Conservation (phyloP, 2,888 invertebrate species). For the Branchipolynoe longqiensis region DNA sequence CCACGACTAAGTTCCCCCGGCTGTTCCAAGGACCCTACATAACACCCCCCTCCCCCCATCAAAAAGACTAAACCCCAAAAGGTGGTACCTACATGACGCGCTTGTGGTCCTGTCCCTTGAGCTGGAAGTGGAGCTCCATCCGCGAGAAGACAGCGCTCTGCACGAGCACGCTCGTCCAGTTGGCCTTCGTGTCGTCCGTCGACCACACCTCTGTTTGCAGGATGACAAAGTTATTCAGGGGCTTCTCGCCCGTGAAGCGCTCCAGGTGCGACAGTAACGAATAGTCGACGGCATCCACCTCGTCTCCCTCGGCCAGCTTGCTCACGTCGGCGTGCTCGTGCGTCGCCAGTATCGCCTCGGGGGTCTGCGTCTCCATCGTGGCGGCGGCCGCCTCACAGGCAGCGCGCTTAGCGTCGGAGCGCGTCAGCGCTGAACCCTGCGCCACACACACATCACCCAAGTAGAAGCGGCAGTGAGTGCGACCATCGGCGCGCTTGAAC, state of each 20-base stretch:
- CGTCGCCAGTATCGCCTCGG: background rate
- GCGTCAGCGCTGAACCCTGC: constrained; percentile 10
- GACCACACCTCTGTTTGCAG: constrained; percentile 44
- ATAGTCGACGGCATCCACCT: constrained; percentile 35
- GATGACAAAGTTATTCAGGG: constrained; percentile 39
- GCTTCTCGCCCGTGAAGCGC: constrained; percentile 39
- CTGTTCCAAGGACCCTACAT: too few species aligned
- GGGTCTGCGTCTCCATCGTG: background rate
- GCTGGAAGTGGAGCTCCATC: constrained; percentile 55
- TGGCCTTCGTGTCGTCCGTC: constrained; percentile 21
- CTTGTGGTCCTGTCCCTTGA: constrained; percentile 50
- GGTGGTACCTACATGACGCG: constrained; percentile 31
- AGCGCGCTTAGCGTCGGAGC: constrained; percentile 26
- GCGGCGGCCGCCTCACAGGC: constrained; percentile 1
- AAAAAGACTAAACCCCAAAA: too few species aligned
- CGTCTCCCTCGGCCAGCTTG: constrained; percentile 43
- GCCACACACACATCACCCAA: background rate
- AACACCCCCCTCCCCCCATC: too few species aligned
- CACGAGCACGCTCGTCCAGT: constrained; percentile 50
- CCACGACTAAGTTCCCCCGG: too few species aligned
- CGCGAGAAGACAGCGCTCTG: constrained; percentile 42
- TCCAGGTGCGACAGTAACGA: constrained; percentile 36
- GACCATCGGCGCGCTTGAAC: constrained; percentile 13
- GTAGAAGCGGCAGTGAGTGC: constrained; percentile 27
- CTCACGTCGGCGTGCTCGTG: constrained; percentile 1